phyloP scores from a whole-genome alignment of 2,888 invertebrate genomes.

The Platycheirus albimanus region DNA sequence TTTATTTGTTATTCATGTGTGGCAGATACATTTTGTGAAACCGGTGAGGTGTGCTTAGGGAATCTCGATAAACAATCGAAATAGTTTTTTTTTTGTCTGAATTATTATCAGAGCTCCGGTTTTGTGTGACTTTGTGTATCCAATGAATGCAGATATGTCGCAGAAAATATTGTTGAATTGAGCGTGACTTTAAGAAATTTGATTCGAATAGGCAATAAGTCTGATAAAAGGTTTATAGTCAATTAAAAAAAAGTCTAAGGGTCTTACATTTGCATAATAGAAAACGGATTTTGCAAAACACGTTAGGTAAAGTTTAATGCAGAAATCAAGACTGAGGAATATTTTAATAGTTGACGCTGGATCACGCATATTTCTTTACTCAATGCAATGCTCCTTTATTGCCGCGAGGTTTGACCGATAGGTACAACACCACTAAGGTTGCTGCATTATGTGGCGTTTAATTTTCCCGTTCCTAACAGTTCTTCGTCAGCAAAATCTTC shows the following conservation, averaged over 20 bases:
- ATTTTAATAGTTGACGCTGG: no score
- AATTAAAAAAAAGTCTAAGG: conserved; percentile 6
- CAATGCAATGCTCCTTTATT: no score
- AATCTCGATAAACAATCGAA: conserved; percentile 38
- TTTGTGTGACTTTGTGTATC: conserved; percentile 5
- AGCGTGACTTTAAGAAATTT: conserved; percentile 5
- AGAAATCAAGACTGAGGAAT: no score
- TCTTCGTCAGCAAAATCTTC: no score
- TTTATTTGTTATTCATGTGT: conserved; percentile 18
- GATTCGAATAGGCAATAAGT: conserved; percentile 1
- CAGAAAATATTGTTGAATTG: background rate
- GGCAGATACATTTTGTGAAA: conserved; percentile 16
- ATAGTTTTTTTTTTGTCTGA: background rate
- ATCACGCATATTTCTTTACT: no score
- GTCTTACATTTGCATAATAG: conserved; percentile 11
- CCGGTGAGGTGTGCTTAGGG: conserved; percentile 46
- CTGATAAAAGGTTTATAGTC: background rate
- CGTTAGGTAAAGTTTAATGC: no score
- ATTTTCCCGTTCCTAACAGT: no score
- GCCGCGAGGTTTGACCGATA: no score
- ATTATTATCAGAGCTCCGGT: conserved; percentile 31
- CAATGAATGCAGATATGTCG: background rate
- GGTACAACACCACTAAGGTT: no score
- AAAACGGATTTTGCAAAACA: background rate
- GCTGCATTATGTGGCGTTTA: no score